phyloP scores from a whole-genome alignment of 1,140 invertebrate genomes.

The Meloidogyne hapla region DNA sequence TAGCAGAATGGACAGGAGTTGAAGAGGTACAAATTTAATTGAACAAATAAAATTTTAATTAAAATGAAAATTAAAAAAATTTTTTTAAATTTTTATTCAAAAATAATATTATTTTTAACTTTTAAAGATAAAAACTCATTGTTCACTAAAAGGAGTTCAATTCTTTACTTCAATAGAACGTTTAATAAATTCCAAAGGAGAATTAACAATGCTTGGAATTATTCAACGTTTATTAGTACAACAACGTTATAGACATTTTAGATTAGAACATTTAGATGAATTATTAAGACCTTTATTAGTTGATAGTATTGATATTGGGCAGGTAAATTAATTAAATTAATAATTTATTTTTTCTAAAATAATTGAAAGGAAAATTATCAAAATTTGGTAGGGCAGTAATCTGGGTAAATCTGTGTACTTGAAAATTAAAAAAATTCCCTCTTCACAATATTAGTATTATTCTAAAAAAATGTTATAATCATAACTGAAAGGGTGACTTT shows the following conservation, averaged over 20 bases:
- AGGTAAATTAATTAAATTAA: conserved; percentile 32
- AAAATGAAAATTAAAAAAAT: too few relatives aligned
- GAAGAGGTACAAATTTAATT: conserved; percentile 4
- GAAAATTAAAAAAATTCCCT: too few relatives aligned
- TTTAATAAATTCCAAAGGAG: conserved; percentile 27
- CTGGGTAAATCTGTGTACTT: too few relatives aligned
- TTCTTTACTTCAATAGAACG: conserved; percentile 41
- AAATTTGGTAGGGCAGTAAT: too few relatives aligned
- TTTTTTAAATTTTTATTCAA: background rate
- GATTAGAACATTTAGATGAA: conserved; percentile 38
- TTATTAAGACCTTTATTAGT: conserved; percentile 36
- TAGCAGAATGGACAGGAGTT: conserved; percentile 26
- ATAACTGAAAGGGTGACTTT: too few relatives aligned
- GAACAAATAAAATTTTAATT: background rate
- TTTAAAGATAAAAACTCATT: conserved; percentile 42
- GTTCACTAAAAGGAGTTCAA: conserved; percentile 46
- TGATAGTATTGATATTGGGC: conserved; percentile 45
- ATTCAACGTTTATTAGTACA: conserved; percentile 28
- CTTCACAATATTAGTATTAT: too few relatives aligned
- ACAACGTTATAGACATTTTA: conserved; percentile 34
- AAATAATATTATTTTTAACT: background rate
- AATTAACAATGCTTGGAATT: conserved; percentile 34
- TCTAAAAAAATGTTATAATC: too few relatives aligned
- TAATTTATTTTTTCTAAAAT: background rate
- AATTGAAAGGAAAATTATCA: background rate